These are phyloP conservation scores for Agraylea sexmaculata DNA, from an alignment of 1,140 invertebrate species.

Conservation along the genomic window DNA sequence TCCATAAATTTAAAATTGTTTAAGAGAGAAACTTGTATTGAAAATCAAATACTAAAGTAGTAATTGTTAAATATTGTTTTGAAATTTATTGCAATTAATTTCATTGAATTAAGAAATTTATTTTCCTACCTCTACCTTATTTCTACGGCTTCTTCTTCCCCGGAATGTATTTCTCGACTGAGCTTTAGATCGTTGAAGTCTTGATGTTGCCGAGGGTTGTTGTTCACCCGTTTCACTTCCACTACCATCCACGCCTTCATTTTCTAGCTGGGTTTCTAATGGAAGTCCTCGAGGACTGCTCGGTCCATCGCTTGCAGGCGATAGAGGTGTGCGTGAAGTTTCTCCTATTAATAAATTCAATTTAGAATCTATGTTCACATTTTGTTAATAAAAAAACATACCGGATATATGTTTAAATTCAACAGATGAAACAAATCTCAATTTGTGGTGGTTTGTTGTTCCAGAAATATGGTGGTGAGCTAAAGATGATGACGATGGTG, in stretches of 20 bases:
- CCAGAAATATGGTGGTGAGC: slow-evolving; percentile 25
- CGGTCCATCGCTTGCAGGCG: slow-evolving; percentile 39
- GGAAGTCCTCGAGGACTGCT: slow-evolving; percentile 31
- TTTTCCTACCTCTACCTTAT: slow-evolving; percentile 32
- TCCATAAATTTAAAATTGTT: no score
- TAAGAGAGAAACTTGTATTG: no score
- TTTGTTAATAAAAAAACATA: no score
- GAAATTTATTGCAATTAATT: no score
- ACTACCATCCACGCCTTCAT: slow-evolving; percentile 16
- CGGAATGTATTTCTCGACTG: slow-evolving; percentile 91
- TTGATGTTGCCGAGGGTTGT: no score
- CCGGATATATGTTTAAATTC: slow-evolving; percentile 60
- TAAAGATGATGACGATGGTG: slow-evolving; percentile 6
- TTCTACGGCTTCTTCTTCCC: slow-evolving; percentile 60
- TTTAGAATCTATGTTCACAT: no score
- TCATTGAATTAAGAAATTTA: neutral
- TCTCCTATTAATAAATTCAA: no score
- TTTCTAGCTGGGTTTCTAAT: no score
- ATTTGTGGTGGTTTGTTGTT: slow-evolving; percentile 43
- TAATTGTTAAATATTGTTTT: no score
- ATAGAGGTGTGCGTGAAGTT: slow-evolving; percentile 58
- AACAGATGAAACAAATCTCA: slow-evolving; percentile 66
- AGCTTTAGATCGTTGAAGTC: slow-evolving; percentile 83
- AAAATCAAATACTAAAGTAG: no score
- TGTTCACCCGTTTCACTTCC: slow-evolving; percentile 30